Base-by-base conservation (phyloP, 2,888 invertebrate genomes). In the Norana najaformis region DNA sequence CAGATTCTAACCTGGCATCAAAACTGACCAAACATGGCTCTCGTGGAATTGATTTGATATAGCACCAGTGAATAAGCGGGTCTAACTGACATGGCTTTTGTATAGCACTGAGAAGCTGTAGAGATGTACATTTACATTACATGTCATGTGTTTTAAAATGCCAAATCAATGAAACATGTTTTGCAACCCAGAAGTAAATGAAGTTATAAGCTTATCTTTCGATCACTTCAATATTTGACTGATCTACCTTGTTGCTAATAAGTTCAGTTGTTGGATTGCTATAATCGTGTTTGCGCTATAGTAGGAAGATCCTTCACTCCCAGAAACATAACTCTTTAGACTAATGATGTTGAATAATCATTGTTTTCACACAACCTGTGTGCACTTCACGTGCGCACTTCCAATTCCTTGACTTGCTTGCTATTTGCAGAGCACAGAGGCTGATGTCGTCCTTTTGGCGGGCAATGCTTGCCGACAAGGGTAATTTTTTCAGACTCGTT, bases 381-480 rank as follows among this genome's bases (percentile, higher is more conserved):
- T n/a, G n/a, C n/a, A n/a, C n/a, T n/a, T n/a, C n/a, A n/a, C n/a
- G n/a, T n/a, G n/a, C n/a, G n/a, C 69, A n/a, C 69, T 4, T 69
- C 69, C n/a, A 69, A n/a, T n/a, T n/a, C 69, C 69, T 69, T 69
- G 69, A n/a, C 69, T 69, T 30, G 69, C n/a, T 69, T 69, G 47
- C 30, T 69, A n/a, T 69, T 69, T 69, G 13, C 69, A 69, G 69
- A 69, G 11, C 69, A n/a, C 69, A n/a, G 69, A 69, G n/a, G 69
- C 69, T 1, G 69, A 69, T 69, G 69, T 69, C 11, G 69, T 69
- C 0, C 69, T 69, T n/a, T n/a, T 69, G 69, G 69, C 69, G 69
- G 69, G 69, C n/a, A 69, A 69, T 69, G 69, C 69, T 69, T 69
- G 69, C n/a, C 69, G 69, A 69, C 69, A 69, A n/a, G 69, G 69